These are phyloP conservation scores for Lacerta agilis DNA, from an alignment of 2,797 vertebrate species.

Conservation along the genomic window DNA sequence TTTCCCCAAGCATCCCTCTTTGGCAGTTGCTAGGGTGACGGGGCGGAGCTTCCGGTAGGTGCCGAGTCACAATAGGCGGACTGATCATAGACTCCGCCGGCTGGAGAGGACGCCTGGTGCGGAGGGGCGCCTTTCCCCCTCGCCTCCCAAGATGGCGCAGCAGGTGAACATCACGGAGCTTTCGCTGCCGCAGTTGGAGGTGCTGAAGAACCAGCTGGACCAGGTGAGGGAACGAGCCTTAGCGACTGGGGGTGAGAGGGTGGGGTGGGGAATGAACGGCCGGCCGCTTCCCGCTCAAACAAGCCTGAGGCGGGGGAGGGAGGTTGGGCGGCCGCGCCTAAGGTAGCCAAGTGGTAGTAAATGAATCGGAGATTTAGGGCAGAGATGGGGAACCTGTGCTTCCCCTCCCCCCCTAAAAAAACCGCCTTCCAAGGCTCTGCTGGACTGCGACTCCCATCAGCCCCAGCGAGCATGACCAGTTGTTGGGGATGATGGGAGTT, in stretches of 20 bases:
- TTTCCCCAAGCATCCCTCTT: too few relatives aligned
- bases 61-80: background rate
- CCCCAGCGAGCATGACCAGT: background rate
- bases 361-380: too few relatives aligned
- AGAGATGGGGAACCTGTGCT: background rate
- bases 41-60: background rate
- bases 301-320: background rate
- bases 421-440: background rate
- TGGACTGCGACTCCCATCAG: background rate
- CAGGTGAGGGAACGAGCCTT: conserved; percentile 78
- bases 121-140: conserved; percentile 2
- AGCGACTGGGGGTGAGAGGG: background rate
- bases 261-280: fast-evolving
- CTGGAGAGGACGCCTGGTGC: conserved; percentile 20
- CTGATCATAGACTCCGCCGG: conserved; percentile 54
- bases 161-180: conserved; percentile 90
- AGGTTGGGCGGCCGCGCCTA: background rate
- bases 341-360: background rate
- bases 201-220: conserved; percentile 91
- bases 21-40: too few relatives aligned
- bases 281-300: background rate
- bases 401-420: too few relatives aligned
- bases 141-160: conserved; percentile 76
- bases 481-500: background rate
- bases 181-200: conserved; percentile 88